Evolutionary conservation across 2,888 invertebrate genomes (phyloP).

Genomic region (Exephanes ischioxanthus): DNA sequence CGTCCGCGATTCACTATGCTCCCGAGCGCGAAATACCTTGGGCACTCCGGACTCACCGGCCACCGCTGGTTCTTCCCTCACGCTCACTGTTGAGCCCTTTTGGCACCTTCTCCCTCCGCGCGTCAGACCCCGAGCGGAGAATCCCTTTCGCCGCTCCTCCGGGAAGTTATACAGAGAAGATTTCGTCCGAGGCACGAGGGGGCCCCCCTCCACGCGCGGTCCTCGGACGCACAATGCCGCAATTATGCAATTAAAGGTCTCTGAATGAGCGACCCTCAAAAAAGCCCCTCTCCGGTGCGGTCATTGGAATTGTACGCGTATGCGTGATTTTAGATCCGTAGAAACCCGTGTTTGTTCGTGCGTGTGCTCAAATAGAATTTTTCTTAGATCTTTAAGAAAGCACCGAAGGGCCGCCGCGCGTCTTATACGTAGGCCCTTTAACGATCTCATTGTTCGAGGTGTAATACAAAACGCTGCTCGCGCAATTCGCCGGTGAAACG

Average conservation of each 20-base stretch:
- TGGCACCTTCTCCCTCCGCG: slow-evolving; percentile 56
- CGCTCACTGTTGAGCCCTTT: slow-evolving; percentile 57
- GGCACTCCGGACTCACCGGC: slow-evolving; percentile 27
- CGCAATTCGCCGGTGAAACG: slow-evolving; percentile 59
- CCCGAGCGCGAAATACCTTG: slow-evolving; percentile 50
- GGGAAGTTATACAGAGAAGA: slow-evolving; percentile 31
- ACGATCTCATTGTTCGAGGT: slow-evolving; percentile 80
- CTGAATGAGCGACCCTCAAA: slow-evolving; percentile 71
- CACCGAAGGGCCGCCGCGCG: slow-evolving; percentile 31
- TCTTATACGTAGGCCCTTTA: slow-evolving; percentile 70
- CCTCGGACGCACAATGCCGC: slow-evolving; percentile 77
- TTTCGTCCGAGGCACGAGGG: neutral
- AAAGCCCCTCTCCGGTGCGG: slow-evolving; percentile 40
- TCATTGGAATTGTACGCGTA: slow-evolving; percentile 18
- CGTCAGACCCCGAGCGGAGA: slow-evolving; percentile 38
- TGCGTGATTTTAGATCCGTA: slow-evolving; percentile 24
- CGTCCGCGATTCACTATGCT: slow-evolving; percentile 14
- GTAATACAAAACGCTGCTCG: slow-evolving; percentile 80
- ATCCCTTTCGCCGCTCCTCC: slow-evolving; percentile 52
- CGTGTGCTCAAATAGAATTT: slow-evolving; percentile 72
- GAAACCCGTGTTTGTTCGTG: slow-evolving; percentile 23
- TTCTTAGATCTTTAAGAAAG: slow-evolving; percentile 13
- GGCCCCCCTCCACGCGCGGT: slow-evolving; percentile 43
- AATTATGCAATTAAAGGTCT: slow-evolving; percentile 81
- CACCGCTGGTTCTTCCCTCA: slow-evolving; percentile 37